Base-by-base conservation (phyloP, 2,113 vertebrate genomes). In the Terrapene triunguis region DNA sequence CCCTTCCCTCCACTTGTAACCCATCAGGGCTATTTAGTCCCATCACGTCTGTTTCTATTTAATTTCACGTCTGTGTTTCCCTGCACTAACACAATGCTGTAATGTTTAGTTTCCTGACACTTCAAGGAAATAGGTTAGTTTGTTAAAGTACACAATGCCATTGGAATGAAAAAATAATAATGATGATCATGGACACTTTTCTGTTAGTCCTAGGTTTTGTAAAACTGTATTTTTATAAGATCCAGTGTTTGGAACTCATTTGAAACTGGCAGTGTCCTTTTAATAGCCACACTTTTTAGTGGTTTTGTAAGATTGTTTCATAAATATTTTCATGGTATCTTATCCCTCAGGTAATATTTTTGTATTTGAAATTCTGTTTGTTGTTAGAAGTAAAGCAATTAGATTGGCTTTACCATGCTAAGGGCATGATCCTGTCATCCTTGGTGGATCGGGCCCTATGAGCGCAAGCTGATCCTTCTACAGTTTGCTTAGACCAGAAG, bases 401-500 rank as follows among this genome's bases (percentile, higher is more conserved):
- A 72, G 65, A 80, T 53, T 57, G 74, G 25, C 62, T 5, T 79
- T 93, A 50, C 3, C 19, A 85, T 29, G 27, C 27, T 59, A 59
- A 14, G 27, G 57, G 57, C 27, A 59, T 10, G 22, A 72, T 72
- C 27, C 24, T 22, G 74, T 14, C 80, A 4, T 5, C 82, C 27
- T 44, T 35, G 19, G 57, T 92, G 88, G 62, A 79, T 88, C 13
- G 38, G 42, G 22, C 91, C 16, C 74, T 72, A 0, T 51, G 48
- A 80, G 17, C 48, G 76, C 6, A 44, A 38, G 14, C 76, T 92
- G 72, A 10, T 84, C 6, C 35, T 89, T 93, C 11, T 47, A 88
- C 4, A 0, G 27, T 93, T 96, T 95, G 22, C 76, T 94, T 87
- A 44, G 65, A 50, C 16, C 44, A 92, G 80, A 96, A 89, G 29